phyloP scores from a whole-genome alignment of 2,113 vertebrate species.

The Oncorhynchus masou region DNA sequence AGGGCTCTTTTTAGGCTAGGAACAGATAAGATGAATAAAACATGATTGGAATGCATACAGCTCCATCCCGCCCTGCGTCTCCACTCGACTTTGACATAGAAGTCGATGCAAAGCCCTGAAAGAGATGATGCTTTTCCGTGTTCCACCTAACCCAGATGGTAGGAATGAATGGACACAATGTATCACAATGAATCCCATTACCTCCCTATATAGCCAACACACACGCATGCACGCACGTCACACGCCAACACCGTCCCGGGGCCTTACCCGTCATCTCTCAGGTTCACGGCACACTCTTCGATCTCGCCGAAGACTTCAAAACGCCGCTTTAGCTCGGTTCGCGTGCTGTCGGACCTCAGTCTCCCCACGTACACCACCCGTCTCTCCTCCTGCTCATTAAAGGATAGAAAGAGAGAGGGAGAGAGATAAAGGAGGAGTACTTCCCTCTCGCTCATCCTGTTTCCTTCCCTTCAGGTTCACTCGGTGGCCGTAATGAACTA shows the following conservation, averaged over 20 bases:
- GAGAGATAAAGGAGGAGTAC: slow-evolving; percentile 55
- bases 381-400: slow-evolving; percentile 87
- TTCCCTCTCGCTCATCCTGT: slow-evolving; percentile 32
- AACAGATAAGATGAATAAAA: slow-evolving; percentile 31
- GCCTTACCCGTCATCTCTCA: slow-evolving; percentile 93
- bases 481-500: slow-evolving; percentile 54
- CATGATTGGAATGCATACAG: slow-evolving; percentile 14
- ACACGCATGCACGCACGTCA: slow-evolving; percentile 6
- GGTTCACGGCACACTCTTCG: slow-evolving; percentile 95
- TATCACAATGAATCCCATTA: no score
- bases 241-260: slow-evolving; percentile 17
- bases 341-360: slow-evolving; percentile 89
- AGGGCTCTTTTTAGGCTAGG: slow-evolving; percentile 26
- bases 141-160: no score
- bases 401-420: slow-evolving; percentile 39
- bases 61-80: slow-evolving; percentile 24
- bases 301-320: slow-evolving; percentile 99
- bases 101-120: slow-evolving; percentile 20
- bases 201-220: background rate
- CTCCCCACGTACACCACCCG: slow-evolving; percentile 95
- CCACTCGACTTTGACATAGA: background rate
- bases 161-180: no score
- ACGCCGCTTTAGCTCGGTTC: slow-evolving; percentile 90
- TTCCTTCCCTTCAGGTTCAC: slow-evolving; percentile 30
- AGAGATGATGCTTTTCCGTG: no score